Conservation (phyloP, 1,140 invertebrate species). For the Psix sp. region DNA sequence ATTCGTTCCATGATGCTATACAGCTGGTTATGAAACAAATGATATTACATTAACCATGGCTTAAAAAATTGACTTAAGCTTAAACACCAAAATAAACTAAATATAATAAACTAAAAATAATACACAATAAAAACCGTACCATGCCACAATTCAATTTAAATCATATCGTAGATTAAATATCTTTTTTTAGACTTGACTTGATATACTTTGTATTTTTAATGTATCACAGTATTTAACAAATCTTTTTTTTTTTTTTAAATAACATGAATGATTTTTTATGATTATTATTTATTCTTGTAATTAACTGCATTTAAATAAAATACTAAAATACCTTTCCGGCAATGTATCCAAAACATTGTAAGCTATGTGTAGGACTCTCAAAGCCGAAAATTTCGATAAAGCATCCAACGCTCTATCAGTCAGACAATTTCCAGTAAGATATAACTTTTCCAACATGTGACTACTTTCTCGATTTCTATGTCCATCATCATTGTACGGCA, state of each 20-base stretch:
- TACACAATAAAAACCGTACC: too few relatives aligned
- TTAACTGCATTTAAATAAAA: not conserved
- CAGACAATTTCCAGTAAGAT: constrained; percentile 86
- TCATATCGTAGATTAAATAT: too few relatives aligned
- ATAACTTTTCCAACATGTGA: constrained; percentile 83
- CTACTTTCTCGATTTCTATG: constrained; percentile 60
- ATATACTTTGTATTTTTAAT: too few relatives aligned
- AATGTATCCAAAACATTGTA: constrained; percentile 86
- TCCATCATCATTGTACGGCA: constrained; percentile 80
- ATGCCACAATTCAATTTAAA: too few relatives aligned
- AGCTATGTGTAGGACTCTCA: constrained; percentile 85
- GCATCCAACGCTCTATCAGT: constrained; percentile 84
- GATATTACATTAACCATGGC: not conserved
- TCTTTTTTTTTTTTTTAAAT: too few relatives aligned
- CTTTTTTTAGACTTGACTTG: too few relatives aligned
- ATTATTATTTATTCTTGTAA: constrained; percentile 1
- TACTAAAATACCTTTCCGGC: constrained; percentile 79
- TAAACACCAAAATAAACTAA: too few relatives aligned
- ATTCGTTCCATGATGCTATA: constrained; percentile 84
- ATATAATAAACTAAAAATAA: too few relatives aligned
- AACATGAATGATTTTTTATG: too few relatives aligned
- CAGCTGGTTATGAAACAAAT: constrained; percentile 75
- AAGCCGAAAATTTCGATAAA: constrained; percentile 80
- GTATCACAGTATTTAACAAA: too few relatives aligned
- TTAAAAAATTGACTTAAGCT: too few relatives aligned